phyloP scores from a whole-genome alignment of 1,140 invertebrate genomes.

The Rhopalosiphum maidis region DNA sequence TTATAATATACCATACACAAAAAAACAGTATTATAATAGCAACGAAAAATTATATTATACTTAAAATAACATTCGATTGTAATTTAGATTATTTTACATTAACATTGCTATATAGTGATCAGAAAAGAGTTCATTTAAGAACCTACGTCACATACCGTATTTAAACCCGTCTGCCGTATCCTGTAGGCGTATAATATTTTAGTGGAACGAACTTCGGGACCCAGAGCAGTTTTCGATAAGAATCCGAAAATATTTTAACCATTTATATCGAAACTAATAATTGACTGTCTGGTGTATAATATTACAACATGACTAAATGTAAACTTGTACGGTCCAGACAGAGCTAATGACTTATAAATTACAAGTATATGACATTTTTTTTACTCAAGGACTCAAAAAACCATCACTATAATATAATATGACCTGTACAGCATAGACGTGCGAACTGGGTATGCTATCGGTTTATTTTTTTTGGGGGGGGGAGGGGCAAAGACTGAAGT shows the following conservation, averaged over 20 bases:
- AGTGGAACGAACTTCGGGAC: neutral
- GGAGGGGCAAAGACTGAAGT: neutral
- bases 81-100: constrained; percentile 17
- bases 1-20: neutral
- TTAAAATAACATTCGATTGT: neutral
- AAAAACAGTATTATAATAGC: neutral
- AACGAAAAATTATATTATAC: neutral
- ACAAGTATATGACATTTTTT: neutral
- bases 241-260: constrained; percentile 16
- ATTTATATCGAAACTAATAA: neutral
- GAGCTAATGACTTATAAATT: neutral
- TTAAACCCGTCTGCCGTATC: neutral
- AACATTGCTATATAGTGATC: neutral
- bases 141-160: neutral
- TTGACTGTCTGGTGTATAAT: neutral
- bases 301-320: neutral
- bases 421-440: neutral
- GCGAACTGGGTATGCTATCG: neutral
- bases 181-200: neutral
- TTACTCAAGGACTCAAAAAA: neutral
- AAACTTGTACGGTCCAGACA: neutral
- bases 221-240: neutral
- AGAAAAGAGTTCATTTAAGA: neutral
- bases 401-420: neutral
- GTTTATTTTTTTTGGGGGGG: neutral